phyloP scores from a whole-genome alignment of 2,797 vertebrate genomes.

The Acestrorhynchus altus region DNA sequence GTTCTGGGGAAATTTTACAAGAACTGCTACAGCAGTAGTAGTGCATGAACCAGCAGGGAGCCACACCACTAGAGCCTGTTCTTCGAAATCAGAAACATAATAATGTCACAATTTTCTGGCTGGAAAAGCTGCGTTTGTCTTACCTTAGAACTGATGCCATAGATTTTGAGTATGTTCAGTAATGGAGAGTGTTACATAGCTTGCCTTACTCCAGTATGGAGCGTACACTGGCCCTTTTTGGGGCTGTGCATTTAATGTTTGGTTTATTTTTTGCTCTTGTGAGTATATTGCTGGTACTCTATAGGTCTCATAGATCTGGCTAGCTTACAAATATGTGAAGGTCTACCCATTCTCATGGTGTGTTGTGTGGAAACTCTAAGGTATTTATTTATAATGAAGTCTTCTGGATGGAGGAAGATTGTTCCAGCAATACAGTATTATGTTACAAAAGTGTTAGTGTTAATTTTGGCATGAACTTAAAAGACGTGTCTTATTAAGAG shows the following conservation, averaged over 20 bases:
- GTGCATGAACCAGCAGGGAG: not conserved
- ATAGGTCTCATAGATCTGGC: slow-evolving; percentile 85
- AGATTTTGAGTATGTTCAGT: slow-evolving; percentile 45
- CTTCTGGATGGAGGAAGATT: slow-evolving; percentile 27
- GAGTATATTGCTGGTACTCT: slow-evolving; percentile 70
- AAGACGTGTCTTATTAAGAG: slow-evolving; percentile 39
- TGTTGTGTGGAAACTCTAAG: slow-evolving; percentile 69
- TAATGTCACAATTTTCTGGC: too few species aligned
- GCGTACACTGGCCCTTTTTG: slow-evolving; percentile 79
- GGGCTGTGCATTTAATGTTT: slow-evolving; percentile 68
- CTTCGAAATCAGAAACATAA: not conserved
- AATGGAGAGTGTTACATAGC: slow-evolving; percentile 68
- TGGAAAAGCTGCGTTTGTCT: not conserved
- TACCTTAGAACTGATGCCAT: slow-evolving; percentile 13
- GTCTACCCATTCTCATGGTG: slow-evolving; percentile 63
- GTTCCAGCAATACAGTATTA: slow-evolving; percentile 41
- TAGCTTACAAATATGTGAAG: slow-evolving; percentile 63
- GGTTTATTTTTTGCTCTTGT: slow-evolving; percentile 68
- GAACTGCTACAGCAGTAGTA: not conserved
- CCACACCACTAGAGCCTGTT: not conserved
- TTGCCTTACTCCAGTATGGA: slow-evolving; percentile 83
- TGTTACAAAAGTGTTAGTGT: slow-evolving; percentile 42
- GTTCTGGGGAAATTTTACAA: not conserved
- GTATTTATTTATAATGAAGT: slow-evolving; percentile 53
- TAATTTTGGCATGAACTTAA: slow-evolving; percentile 40